Base-by-base conservation (phyloP, 2,888 invertebrate genomes). In the Lasius fuliginosus region DNA sequence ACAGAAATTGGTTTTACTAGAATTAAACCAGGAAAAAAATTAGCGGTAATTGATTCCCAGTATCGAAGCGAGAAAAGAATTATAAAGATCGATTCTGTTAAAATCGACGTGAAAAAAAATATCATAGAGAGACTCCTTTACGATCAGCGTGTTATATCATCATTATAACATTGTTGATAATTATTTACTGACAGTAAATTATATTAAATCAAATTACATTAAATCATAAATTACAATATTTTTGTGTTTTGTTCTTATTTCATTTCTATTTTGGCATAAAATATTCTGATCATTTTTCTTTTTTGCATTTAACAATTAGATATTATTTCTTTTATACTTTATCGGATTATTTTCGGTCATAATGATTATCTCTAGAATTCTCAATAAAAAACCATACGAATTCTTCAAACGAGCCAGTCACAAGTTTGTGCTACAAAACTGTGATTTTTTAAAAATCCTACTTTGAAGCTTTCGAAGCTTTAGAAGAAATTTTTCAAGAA, bases 21-120 rank as follows among this genome's bases (percentile, higher is more conserved):
- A 71, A 60, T 23, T n/a, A 36, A 71, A 81, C 33, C 18, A 36
- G 42, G 27, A 65, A 64, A 79, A 67, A 56, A 3, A 49, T 62
- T 60, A 46, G 15, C 9, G 27, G 27, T 49, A 60, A 71, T 62
- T 71, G 36, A 30, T 18, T 46, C 6, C 5, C 9, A n/a, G 3
- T 23, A 27, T 4, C 11, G 46, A 58, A 68, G 27, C 11, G 40
- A 40, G 30, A 30, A 30, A 42, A 23, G 18, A 58, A n/a, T 60
- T 30, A 33, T 33, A 18, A 42, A 71, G 27, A 27, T 27, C 8
- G 33, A 46, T 60, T 81, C 30, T 23, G 12, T 71, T 33, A 62
- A 81, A 62, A 18, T 67, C 0, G 30, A 30, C 42, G 12, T 60
- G 46, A 60, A 9, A 15, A 33, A 30, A 49, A 12, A 42, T 6